Base-by-base conservation (phyloP, 2,888 invertebrate species). In the Camponotus fellah region DNA sequence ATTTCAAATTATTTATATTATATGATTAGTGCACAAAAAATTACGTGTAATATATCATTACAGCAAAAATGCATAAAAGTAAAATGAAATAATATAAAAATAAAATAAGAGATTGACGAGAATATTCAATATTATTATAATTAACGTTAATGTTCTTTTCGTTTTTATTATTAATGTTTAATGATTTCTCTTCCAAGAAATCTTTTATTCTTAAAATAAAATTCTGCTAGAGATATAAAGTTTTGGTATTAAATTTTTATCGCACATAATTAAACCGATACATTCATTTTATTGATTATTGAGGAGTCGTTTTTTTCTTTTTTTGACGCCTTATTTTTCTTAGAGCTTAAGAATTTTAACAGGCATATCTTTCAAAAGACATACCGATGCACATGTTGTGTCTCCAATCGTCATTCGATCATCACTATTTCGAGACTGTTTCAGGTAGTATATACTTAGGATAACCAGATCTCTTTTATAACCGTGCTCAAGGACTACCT, bases 401-500 rank as follows among this genome's bases (percentile, higher is more conserved):
- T 71, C 34, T 34, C 26, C 26, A 34, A 40, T 14, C 77, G 76
- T 76, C 76, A 66, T 17, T 9, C 43, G 37, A 46, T 60, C 71
- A 60, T 80, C 71, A 62, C 49, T 80, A 80, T 80, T 80, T 80
- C 71, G 60, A 62, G 71, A 12, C 60, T 26, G 71, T 60, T 60
- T 71, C 79, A 68, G 77, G 56, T 77, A 68, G 71, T 60, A 60
- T 71, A 77, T 14, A 53, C 21, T 71, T 65, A 58, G 77, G 68
- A 82, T 32, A 80, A 68, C 34, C 66, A 60, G 58, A 64, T 75
- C 32, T 26, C 66, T 79, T 88, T 88, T 86, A 86, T n/a, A 86
- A 79, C 56, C 64, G 6, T 14, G 80, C 46, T 60, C 84, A 85
- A 86, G 83, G 81, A 58, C 81, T 71, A 81, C 74, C 69, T 77